Conservation (phyloP, 2,888 invertebrate species). For the Epirrhoe alternata region DNA sequence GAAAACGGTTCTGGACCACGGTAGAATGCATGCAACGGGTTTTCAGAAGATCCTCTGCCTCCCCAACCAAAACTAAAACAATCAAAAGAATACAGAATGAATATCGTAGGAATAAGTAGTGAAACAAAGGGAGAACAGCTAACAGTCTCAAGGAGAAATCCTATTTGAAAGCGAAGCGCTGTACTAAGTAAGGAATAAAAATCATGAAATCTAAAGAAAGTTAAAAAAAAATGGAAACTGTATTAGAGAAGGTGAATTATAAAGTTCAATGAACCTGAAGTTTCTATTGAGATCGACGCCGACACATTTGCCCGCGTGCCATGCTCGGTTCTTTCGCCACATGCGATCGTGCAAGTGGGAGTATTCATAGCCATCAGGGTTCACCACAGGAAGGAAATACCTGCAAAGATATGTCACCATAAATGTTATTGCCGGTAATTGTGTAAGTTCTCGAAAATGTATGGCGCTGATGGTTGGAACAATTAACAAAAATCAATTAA, state of each 20-base stretch:
- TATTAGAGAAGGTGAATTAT: neutral
- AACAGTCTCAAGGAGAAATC: too few species aligned
- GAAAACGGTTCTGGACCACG: slow-evolving; percentile 70
- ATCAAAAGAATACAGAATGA: neutral
- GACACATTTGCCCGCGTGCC: slow-evolving; percentile 86
- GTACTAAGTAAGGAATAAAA: too few species aligned
- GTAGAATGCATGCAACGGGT: slow-evolving; percentile 63
- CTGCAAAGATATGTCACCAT: slow-evolving; percentile 53
- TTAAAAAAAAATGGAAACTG: too few species aligned
- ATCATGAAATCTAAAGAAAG: too few species aligned
- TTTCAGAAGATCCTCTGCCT: slow-evolving; percentile 67
- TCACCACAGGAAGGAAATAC: slow-evolving; percentile 91
- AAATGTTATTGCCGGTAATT: neutral
- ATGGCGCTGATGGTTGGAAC: neutral
- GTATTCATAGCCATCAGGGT: slow-evolving; percentile 96
- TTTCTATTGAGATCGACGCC: slow-evolving; percentile 95
- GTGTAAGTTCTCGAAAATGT: neutral
- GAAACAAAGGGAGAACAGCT: too few species aligned
- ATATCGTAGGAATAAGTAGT: too few species aligned
- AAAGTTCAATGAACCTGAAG: slow-evolving; percentile 85
- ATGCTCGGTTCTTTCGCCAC: slow-evolving; percentile 92
- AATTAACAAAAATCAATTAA: too few species aligned
- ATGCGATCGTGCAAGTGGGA: slow-evolving; percentile 91
- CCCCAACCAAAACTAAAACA: slow-evolving; percentile 69
- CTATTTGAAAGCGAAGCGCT: too few species aligned